Evolutionary conservation across 2,113 vertebrate species (phyloP), one percentile per base, ranked within the genome.

Genomic region (Rostratula benghalensis): DNA sequence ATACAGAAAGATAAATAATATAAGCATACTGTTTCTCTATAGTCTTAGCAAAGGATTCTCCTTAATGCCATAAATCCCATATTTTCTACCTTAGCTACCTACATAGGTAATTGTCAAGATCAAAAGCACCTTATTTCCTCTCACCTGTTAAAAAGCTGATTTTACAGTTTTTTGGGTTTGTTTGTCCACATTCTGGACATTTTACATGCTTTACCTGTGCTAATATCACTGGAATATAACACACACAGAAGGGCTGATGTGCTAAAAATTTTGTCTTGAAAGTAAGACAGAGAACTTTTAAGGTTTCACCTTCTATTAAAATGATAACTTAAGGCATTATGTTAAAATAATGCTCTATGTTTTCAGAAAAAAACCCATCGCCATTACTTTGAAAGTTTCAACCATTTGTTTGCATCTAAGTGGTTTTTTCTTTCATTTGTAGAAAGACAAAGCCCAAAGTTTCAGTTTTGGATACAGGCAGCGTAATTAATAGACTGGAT

Each of bases 281-380:
- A 51, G 4, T 81, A 70, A 79, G 61, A 14, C 1, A 63, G 9
- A n/a, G 8, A 43, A n/a, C 9, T 61, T 70, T 8, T 33, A 53
- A 30, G 7, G 4, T 15, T 82, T 78, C 8, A 50, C 35, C 2
- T 73, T 5, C 27, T 59, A 3, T 61, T 48, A 53, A 78, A 67
- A 1, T 39, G 9, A n/a, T 9, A 46, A 51, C 3, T 0, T 19
- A 73, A 71, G 37, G 18, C 0, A 41, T 35, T 64, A 33, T 30
- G 21, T 31, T 63, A 75, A 51, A 91, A 54, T 31, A 75, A 19
- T 19, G 6, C 0, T 14, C 31, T 64, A 30, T 2, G 5, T n/a
- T 83, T 63, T 54, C n/a, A 30, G 30, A 24, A 27, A 69, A 56
- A 33, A 30, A 14, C 6, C 30, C 2, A 5, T 18, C 2, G 35